Base-by-base conservation (phyloP, 2,113 vertebrate species). In the Leptobrachium leishanense region DNA sequence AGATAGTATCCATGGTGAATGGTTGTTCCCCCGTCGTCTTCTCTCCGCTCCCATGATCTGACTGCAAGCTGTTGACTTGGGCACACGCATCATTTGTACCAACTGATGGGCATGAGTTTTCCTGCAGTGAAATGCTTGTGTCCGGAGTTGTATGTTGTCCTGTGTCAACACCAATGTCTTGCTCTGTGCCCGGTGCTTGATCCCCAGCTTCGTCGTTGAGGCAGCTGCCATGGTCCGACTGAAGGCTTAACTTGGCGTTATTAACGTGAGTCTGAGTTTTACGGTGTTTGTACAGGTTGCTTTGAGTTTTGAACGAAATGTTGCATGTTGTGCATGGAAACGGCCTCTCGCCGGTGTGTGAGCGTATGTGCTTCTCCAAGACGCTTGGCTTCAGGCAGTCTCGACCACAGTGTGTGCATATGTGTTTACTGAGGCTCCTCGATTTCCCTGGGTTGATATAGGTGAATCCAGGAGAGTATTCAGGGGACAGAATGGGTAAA, bases 331-430 rank as follows among this genome's bases (percentile, higher is more conserved):
- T 86, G 62, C 97, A 99, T 0, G 97, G 97, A 66, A 97, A 99
- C 4, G 98, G 98, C 79, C 98, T 89, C 85, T 98, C 98, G 0
- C 98, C 98, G 0, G 98, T 99, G 90, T 99, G 98, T 20, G 96
- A 99, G 43, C 98, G 95, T 39, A 99, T 91, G 53, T 99, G 98
- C 82, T 99, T 99, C 89, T 99, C 96, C 79, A 99, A 84, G 6
- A 99, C 98, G 20, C 98, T 99, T 86, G 97, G 98, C 85, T 99
- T 99, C 87, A 96, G 86, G 75, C 98, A 99, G 82, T 98, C 98
- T n/a, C 96, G 90, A 43, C 95, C 94, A 1, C 98, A 99, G 84
- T 98, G 95, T 2, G 89, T 90, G 83, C 97, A 99, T 77, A 98
- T 86, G 3, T 96, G 92, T 82, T 95, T 96, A 67, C 96, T 94